Evolutionary conservation across 2,113 vertebrate species (phyloP), one percentile per base, ranked within the genome.

Genomic region (Craseonycteris thonglongyai): DNA sequence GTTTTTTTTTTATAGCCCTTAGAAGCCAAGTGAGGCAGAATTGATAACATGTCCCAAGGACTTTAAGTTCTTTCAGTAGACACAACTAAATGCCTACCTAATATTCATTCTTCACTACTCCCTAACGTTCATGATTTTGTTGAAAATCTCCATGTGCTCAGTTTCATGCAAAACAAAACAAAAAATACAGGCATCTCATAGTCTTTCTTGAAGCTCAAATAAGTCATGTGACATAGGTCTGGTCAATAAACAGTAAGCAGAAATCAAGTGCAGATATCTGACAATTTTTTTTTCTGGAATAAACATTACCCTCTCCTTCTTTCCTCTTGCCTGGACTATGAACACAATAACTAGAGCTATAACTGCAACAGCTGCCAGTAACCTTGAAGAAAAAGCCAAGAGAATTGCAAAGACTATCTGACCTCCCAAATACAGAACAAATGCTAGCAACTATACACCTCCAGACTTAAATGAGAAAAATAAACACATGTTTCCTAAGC

Each of bases 1-100:
- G 40, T 89, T 93, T 95, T 91, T 89, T 93, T 95, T 91, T 47
- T 26, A 47, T 58, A 49, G 40, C 16, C 2, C 40, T 76, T 76
- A 38, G n/a, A 71, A 88, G 59, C 24, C 88, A 94, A 83, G 42
- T 35, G n/a, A 42, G 30, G 12, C 66, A 68, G 42, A 87, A 51
- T 28, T 40, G 2, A 45, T 51, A 88, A 90, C 6, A 56, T 76
- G 54, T 3, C 6, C 28, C 38, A 28, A 63, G 35, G 47, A 65
- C 33, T 81, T 82, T 66, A 72, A 65, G 15, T 82, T 81, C 42
- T 38, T 56, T 56, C 12, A 45, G 7, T 81, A 87, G 74, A 51
- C 22, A 11, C 24, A 76, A n/a, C 18, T 65, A 66, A 59, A 75
- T 35, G 40, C 4, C 42, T 76, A 8, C 28, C 15, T 51, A 58